Base-by-base conservation (phyloP, 1,140 invertebrate genomes). In the Pseudomyrmex cubaensis region DNA sequence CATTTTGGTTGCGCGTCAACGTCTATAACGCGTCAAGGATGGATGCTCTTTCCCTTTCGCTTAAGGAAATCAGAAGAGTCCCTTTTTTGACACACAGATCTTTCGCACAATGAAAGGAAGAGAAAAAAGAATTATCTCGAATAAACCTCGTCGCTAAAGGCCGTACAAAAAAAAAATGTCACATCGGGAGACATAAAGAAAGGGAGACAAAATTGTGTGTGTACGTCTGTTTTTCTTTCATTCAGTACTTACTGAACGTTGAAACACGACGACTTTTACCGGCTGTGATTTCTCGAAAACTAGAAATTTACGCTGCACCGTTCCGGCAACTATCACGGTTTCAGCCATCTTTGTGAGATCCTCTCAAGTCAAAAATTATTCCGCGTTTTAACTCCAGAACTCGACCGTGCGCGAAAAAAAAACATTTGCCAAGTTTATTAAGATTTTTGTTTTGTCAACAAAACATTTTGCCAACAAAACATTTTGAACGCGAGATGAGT, bases 221-320 rank as follows among this genome's bases (percentile, higher is more conserved):
- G 35, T 35, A 35, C 35, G 35, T 35, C 57, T 25, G 22, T n/a
- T 72, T 75, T 25, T 83, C 83, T 86, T n/a, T 78, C 2, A 80
- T 77, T 59, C 54, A 63, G 54, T 89, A 90, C 90, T 88, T 88
- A 89, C 90, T 87, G 67, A 75, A 73, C n/a, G 69, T 15, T 70
- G 74, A 82, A 85, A 77, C 15, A 77, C 20, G 85, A 77, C 46
- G 77, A 74, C 20, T 80, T 85, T 84, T 46, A 85, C 64, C 63
- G 83, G 83, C 50, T 61, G 48, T 10, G 25, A 63, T 83, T 57
- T 87, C 35, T 82, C 64, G 62, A 56, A 82, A 85, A 82, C 46
- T 72, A 85, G 50, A 44, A 73, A 57, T 48, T 10, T 77, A 46
- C 20, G n/a, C 9, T 72, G 44, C 44, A 48, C 2, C n/a, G 20